Evolutionary conservation across 35 echinoderm and acorn worm genomes (phyloP), one percentile per base, ranked within the genome.

Genomic region (Lytechinus pictus): DNA sequence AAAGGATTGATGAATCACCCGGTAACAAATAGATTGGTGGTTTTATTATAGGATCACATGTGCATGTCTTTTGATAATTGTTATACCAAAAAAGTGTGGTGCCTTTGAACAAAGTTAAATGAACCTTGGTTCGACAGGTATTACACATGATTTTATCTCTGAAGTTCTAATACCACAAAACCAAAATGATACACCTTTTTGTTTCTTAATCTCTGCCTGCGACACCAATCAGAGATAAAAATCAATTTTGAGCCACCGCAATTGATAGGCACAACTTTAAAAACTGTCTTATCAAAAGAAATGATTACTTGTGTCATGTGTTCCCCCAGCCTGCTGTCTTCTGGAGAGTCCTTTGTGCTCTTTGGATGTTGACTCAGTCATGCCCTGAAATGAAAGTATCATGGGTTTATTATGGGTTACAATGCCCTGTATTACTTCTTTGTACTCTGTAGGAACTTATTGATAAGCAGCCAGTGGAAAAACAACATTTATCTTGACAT

Each of bases 351-450:
- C 66, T 79, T 79, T 79, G 19, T 79, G 66, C 21, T 79, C 66
- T 79, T 79, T 79, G 66, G 66, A 79, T 79, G 66, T 79, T 79
- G 66, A 79, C 66, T 79, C 66, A 79, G 66, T 79, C 19, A n/a
- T 24, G 66, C 66, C 66, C 19, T 19, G 16, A 79, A 24, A 79
- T 79, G 66, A 79, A 79, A 79, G 66, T 44, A 44, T 44, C 33
- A 24, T 24, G 66, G n/a, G n/a, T 79, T 79, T 16, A 79, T 79
- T 24, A 16, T 79, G 66, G 66, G 66, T 79, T 24, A 79, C 21
- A 19, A 79, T 79, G 66, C 66, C 8, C 4, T 44, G 33, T 79
- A 79, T n/a, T n/a, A 79, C 66, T 79, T 79, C 66, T 79, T 79
- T 79, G 66, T 79, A 24, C 21, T 19, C 14, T 6, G 19, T 79